Conservation (phyloP, 2,888 invertebrate species). For the Machimus rusticus region DNA sequence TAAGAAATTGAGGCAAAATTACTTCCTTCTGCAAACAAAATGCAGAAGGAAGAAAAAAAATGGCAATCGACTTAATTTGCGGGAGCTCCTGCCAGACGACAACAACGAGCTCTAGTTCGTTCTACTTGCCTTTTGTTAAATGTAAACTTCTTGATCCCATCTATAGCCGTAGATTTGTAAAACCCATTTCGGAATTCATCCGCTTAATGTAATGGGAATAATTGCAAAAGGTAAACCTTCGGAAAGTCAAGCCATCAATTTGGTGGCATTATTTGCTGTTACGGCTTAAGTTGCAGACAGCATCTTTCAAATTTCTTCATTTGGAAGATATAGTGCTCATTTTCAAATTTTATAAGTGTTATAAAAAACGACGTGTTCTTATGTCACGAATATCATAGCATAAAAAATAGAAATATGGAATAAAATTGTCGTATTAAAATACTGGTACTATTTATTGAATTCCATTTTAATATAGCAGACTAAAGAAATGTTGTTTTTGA, state of each 20-base stretch:
- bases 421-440: too few species aligned
- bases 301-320: too few species aligned
- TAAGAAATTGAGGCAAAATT: not conserved
- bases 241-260: not conserved
- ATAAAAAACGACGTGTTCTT: too few species aligned
- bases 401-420: too few species aligned
- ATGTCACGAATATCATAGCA: too few species aligned
- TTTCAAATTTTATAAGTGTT: too few species aligned
- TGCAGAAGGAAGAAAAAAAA: not conserved
- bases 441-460: too few species aligned
- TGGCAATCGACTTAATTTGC: not conserved
- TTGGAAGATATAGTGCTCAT: too few species aligned
- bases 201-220: not conserved
- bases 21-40: not conserved
- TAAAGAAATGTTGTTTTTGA: too few species aligned
- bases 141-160: not conserved
- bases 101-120: not conserved
- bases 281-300: too few species aligned
- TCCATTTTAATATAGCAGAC: too few species aligned
- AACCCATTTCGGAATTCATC: not conserved
- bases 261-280: too few species aligned
- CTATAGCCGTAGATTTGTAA: not conserved
- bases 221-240: not conserved
- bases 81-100: not conserved
- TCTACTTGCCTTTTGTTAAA: not conserved